Evolutionary conservation across 2,113 vertebrate genomes (phyloP).

Genomic region (Chunga burmeisteri): DNA sequence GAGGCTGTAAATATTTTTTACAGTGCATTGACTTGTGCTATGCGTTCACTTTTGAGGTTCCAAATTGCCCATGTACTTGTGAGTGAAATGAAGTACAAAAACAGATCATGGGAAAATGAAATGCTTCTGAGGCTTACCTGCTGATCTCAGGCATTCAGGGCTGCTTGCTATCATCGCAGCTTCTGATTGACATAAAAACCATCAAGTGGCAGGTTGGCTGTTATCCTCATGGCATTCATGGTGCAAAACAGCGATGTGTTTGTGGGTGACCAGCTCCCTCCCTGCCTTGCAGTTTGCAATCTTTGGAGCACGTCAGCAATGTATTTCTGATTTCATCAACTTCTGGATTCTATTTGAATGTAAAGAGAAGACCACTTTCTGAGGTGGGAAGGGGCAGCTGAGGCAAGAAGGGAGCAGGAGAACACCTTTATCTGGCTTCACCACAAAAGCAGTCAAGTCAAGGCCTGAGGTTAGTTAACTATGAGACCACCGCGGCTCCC

Average conservation of each 20-base stretch:
- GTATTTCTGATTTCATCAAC: neutral
- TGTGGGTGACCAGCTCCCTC: neutral
- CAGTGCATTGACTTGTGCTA: neutral
- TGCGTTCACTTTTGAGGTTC: neutral
- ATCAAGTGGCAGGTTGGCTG: neutral
- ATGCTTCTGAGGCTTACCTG: neutral
- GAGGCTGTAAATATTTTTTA: neutral
- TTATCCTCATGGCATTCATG: neutral
- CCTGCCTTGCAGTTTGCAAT: neutral
- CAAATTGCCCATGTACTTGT: neutral
- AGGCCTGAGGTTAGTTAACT: neutral
- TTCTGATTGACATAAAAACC: neutral
- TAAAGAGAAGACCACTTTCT: neutral
- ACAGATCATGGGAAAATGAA: neutral
- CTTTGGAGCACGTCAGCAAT: neutral
- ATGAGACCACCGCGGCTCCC: neutral
- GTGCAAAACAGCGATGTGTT: neutral
- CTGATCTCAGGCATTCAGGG: neutral
- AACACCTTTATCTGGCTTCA: neutral
- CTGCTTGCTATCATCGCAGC: neutral
- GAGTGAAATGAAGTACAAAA: neutral
- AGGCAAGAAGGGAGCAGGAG: neutral
- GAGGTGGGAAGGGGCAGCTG: neutral
- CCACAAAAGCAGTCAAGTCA: neutral
- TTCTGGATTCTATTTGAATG: neutral